Evolutionary conservation across 2,797 vertebrate species (phyloP).

Genomic region (Sandelia bainsii): DNA sequence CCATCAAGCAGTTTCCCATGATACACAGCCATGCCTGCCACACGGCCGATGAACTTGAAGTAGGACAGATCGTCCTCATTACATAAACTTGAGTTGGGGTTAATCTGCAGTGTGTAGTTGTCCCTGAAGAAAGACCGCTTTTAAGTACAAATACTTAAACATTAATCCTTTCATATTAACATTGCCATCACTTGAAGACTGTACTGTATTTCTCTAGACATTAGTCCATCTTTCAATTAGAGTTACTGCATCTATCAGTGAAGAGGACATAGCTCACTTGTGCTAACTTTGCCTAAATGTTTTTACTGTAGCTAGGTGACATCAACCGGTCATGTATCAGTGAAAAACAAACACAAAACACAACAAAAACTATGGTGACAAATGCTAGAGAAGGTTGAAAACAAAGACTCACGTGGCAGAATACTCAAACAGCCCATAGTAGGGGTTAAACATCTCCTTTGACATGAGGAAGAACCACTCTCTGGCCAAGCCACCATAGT

Average conservation of each 20-base stretch:
- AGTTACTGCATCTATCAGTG: no score
- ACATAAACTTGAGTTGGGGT: conserved; percentile 96
- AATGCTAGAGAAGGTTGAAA: not conserved
- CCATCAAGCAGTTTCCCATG: conserved; percentile 97
- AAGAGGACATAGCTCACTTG: not conserved
- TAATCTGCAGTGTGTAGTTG: conserved; percentile 98
- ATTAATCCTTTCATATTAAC: not conserved
- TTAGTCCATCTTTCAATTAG: not conserved
- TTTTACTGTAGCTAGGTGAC: not conserved
- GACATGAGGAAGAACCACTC: conserved; percentile 99
- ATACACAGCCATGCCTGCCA: conserved; percentile 98
- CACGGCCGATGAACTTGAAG: conserved; percentile 98
- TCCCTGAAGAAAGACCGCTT: conserved; percentile 83
- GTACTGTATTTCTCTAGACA: conserved; percentile 2
- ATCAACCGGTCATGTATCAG: not conserved
- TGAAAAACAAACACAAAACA: not conserved
- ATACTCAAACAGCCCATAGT: conserved; percentile 97
- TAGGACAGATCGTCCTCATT: conserved; percentile 98
- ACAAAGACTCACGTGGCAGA: conserved; percentile 93
- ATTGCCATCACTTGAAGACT: conserved; percentile 1
- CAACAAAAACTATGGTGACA: not conserved
- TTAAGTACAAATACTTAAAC: not conserved
- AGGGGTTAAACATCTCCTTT: conserved; percentile 99
- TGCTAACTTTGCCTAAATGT: no score
- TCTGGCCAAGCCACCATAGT: conserved; percentile 95